Percentiles rank a stretch among this genome's conserved stretches.
Evolutionary conservation across 1,140 invertebrate species (phyloP).

Genomic region (Stenopsyche tienmushanensis): DNA sequence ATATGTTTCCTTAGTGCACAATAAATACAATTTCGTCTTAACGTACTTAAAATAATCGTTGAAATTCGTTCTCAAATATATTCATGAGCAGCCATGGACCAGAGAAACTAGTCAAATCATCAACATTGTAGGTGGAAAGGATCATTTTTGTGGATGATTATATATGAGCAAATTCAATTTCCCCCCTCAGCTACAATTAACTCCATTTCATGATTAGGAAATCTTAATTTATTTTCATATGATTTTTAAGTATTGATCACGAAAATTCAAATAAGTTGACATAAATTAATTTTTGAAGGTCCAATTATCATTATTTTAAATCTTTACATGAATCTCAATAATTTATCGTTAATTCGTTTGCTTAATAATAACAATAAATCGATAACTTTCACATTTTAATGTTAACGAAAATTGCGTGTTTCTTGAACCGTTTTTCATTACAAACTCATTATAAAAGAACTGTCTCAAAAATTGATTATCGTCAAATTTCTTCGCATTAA

Average conservation of each 20-base stretch:
- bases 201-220: neutral
- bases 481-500: too few relatives aligned
- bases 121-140: neutral
- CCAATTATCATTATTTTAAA: too few relatives aligned
- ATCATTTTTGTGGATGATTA: neutral
- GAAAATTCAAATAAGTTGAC: too few relatives aligned
- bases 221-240: neutral
- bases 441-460: too few relatives aligned
- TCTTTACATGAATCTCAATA: too few relatives aligned
- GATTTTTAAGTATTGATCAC: conserved; percentile 6
- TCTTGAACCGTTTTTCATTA: too few relatives aligned
- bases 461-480: too few relatives aligned
- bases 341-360: too few relatives aligned
- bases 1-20: neutral
- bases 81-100: neutral
- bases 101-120: neutral
- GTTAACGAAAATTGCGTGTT: too few relatives aligned
- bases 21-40: neutral
- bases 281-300: too few relatives aligned
- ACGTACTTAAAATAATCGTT: neutral
- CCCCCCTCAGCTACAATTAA: neutral
- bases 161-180: neutral
- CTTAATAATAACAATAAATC: too few relatives aligned
- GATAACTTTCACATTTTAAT: too few relatives aligned
- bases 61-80: neutral